These are phyloP conservation scores for Percopsis transmontana DNA, from an alignment of 2,113 vertebrate genomes.

Conservation along the genomic window DNA sequence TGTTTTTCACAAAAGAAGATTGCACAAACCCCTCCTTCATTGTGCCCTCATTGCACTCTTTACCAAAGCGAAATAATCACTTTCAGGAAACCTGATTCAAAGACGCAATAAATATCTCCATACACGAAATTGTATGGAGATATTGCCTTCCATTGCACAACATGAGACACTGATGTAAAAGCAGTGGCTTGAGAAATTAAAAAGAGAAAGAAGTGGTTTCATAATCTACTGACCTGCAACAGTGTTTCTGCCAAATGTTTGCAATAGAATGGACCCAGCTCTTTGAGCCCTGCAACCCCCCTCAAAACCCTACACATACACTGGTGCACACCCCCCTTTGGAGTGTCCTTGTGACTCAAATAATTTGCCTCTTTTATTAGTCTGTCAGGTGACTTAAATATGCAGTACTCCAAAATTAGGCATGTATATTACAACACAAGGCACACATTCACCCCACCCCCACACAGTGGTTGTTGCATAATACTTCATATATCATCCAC, in stretches of 20 bases:
- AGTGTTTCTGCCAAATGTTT: neutral
- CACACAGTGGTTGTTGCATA: too few species aligned
- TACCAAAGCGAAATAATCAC: too few species aligned
- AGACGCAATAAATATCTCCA: too few species aligned
- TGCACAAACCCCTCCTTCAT: neutral
- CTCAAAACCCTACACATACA: neutral
- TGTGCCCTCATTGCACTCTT: too few species aligned
- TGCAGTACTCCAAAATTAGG: neutral
- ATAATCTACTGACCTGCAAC: neutral
- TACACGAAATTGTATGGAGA: too few species aligned
- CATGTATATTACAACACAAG: neutral
- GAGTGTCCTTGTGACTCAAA: too few species aligned
- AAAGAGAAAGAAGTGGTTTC: neutral
- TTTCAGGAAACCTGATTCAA: too few species aligned
- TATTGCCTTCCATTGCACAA: too few species aligned
- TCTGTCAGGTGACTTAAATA: conserved; percentile 2
- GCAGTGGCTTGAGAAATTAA: too few species aligned
- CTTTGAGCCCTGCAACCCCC: neutral
- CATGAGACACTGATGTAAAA: too few species aligned
- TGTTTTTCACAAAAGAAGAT: neutral
- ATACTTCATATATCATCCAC: too few species aligned
- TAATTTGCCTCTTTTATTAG: neutral
- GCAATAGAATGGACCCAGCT: neutral
- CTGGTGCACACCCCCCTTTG: neutral
- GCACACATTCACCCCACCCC: neutral